phyloP scores from a whole-genome alignment of 2,113 vertebrate species.

The Prionailurus bengalensis region DNA sequence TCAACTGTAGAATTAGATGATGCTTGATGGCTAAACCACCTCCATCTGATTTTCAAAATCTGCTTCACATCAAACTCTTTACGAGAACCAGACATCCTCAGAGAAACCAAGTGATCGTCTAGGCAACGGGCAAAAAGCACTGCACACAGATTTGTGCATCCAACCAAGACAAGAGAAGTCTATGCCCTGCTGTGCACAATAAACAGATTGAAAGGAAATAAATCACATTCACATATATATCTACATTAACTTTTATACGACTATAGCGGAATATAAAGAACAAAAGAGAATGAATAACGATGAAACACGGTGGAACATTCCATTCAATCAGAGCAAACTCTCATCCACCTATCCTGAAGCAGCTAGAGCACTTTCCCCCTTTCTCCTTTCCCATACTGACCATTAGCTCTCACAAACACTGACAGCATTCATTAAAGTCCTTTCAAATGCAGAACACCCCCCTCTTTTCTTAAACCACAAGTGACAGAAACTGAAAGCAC shows the following conservation, averaged over 20 bases:
- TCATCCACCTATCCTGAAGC: constrained; percentile 83
- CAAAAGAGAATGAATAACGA: constrained; percentile 81
- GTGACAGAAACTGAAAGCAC: constrained; percentile 85
- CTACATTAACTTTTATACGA: constrained; percentile 79
- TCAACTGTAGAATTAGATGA: constrained; percentile 87
- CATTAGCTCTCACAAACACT: constrained; percentile 87
- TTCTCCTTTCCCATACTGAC: constrained; percentile 81
- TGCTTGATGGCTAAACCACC: constrained; percentile 97
- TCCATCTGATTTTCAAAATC: constrained; percentile 98
- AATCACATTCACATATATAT: constrained; percentile 78
- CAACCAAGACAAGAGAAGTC: constrained; percentile 88
- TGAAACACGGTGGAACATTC: constrained; percentile 83
- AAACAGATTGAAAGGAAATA: constrained; percentile 83
- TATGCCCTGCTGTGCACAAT: constrained; percentile 86
- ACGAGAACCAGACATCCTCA: constrained; percentile 97
- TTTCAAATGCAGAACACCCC: constrained; percentile 88
- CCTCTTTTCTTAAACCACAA: constrained; percentile 87
- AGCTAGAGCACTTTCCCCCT: constrained; percentile 82
- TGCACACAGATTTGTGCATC: constrained; percentile 89
- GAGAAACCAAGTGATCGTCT: constrained; percentile 92
- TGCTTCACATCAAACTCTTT: constrained; percentile 99
- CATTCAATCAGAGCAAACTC: constrained; percentile 84
- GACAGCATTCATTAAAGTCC: constrained; percentile 88
- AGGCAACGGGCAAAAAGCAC: constrained; percentile 93
- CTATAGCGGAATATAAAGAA: constrained; percentile 84